These are phyloP conservation scores for Acestrorhynchus altus DNA, from an alignment of 2,797 vertebrate species.

Conservation along the genomic window DNA sequence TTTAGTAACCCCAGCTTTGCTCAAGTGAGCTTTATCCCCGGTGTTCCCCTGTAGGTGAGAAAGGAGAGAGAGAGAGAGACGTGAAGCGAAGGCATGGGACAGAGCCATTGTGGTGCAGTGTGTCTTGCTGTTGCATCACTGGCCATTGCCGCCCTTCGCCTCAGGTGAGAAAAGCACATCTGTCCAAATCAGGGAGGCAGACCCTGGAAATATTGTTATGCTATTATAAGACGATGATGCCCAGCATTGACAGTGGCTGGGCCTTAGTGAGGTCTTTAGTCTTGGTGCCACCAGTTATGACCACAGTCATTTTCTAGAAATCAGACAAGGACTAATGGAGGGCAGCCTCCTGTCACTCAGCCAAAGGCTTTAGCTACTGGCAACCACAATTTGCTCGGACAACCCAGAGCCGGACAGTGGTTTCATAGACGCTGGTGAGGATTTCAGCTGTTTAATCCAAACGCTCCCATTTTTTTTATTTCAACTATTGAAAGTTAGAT, in stretches of 20 bases:
- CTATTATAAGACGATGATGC: background rate
- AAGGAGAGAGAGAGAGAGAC: background rate
- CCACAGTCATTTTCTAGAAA: background rate
- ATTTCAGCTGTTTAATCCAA: background rate
- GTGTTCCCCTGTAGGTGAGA: background rate
- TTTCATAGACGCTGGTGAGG: background rate
- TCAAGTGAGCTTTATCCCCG: background rate
- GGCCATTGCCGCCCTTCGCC: background rate
- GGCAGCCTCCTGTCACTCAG: background rate
- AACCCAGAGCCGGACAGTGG: background rate
- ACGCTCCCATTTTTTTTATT: background rate
- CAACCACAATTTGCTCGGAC: background rate
- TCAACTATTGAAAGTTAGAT: background rate
- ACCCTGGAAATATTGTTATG: background rate
- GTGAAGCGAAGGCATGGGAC: background rate
- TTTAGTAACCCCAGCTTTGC: background rate
- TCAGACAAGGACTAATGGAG: background rate
- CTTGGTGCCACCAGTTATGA: background rate
- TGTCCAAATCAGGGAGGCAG: background rate
- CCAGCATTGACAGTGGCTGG: background rate
- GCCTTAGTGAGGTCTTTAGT: background rate
- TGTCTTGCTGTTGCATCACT: slow-evolving; percentile 32
- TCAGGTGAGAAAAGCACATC: slow-evolving; percentile 10
- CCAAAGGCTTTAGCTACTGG: background rate
- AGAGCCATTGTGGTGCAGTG: background rate